Evolutionary conservation across 2,888 invertebrate genomes (phyloP), one percentile per base, ranked within the genome.

Genomic region (Crepidodera aurea): DNA sequence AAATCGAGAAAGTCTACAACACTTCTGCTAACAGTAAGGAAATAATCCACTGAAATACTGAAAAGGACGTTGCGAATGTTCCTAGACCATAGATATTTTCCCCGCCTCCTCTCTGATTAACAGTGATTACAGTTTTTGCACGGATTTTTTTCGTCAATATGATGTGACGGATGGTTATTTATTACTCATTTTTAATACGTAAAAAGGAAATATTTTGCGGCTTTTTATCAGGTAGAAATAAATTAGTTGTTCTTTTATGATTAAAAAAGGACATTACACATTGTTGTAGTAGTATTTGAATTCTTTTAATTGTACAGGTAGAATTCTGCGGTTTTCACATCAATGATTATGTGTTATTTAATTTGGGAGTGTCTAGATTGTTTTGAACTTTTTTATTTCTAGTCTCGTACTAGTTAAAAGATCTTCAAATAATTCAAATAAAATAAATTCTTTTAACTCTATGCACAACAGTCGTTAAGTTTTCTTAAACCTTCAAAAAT

Each of bases 1-100:
- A 57, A 57, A 66, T 62, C 62, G 34, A 51, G 60, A 66, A 60
- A 64, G 57, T 56, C 59, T 57, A 50, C 54, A 59, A 55, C 61
- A 63, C 58, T 63, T 48, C 55, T 27, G 42, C 54, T 57, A 59
- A 42, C 60, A 27, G 48, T 50, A 46, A 57, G 60, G 56, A 58
- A 63, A 46, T 58, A 44, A 57, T 66, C 59, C 16, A 60, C 54
- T 63, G 60, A 60, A 48, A 48, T 48, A 48, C 48, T 27, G 48
- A 62, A 62, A 62, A 48, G 56, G 55, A 64, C 58, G 34, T n/a
- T 25, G 54, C 32, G 32, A 34, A 50, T 53, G 57, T 55, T 3
- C 37, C 25, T 48, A 50, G 39, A n/a, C 22, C 12, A 10, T 39
- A 27, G 16, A 10, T 13, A 48, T 48, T 39, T 56, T 48, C 48